Conservation (phyloP, 2,888 invertebrate species). For the Embidobia sp. region DNA sequence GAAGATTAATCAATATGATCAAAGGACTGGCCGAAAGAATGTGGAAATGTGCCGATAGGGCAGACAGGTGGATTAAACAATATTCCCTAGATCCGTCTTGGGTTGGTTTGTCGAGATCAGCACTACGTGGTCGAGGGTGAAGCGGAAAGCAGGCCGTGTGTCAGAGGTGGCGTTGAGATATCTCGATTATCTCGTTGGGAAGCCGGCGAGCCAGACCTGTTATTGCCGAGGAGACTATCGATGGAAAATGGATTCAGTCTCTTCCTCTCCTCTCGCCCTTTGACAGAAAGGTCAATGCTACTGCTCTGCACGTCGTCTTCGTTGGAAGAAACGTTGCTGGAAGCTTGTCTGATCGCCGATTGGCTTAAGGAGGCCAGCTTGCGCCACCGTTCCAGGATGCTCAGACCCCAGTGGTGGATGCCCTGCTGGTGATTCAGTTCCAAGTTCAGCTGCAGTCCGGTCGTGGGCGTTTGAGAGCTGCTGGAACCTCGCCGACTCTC, state of each 20-base stretch:
- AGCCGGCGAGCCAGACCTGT: constrained; percentile 70
- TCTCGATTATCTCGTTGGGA: constrained; percentile 72
- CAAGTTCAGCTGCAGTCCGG: constrained; percentile 70
- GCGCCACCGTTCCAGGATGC: constrained; percentile 82
- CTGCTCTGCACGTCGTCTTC: constrained; percentile 80
- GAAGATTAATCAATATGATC: constrained; percentile 22
- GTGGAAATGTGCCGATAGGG: constrained; percentile 26
- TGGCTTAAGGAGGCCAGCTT: constrained; percentile 76
- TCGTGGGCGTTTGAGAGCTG: constrained; percentile 69
- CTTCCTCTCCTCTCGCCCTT: constrained; percentile 85
- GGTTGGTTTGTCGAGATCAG: constrained; percentile 30
- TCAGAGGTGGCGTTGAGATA: constrained; percentile 74
- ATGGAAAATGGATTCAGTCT: constrained; percentile 93
- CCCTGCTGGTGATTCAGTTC: constrained; percentile 78
- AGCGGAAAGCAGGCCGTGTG: constrained; percentile 75
- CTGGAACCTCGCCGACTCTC: constrained; percentile 48
- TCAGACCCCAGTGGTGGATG: constrained; percentile 78
- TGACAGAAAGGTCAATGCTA: constrained; percentile 80
- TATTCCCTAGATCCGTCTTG: constrained; percentile 24
- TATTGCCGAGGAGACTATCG: constrained; percentile 88
- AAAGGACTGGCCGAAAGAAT: constrained; percentile 9
- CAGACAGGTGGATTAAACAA: constrained; percentile 44
- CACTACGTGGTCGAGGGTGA: constrained; percentile 70
- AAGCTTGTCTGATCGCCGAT: constrained; percentile 67
- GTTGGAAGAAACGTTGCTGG: constrained; percentile 64